Evolutionary conservation across 2,797 vertebrate genomes (phyloP).

Genomic region (Poeciliopsis turneri): DNA sequence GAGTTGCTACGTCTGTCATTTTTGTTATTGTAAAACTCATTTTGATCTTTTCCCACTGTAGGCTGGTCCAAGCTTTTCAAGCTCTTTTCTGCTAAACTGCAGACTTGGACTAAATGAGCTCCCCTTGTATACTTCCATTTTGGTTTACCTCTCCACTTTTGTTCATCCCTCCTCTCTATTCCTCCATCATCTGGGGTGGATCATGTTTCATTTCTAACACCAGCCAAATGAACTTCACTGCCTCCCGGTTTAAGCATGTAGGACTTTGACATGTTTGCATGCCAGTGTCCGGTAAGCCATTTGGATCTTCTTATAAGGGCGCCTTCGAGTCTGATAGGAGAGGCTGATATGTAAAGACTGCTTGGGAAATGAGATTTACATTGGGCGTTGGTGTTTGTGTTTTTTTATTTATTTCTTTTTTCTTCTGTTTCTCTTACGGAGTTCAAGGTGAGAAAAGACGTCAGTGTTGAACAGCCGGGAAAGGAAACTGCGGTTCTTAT

Average conservation of each 20-base stretch:
- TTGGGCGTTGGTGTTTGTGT: neutral
- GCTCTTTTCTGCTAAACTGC: neutral
- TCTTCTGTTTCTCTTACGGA: neutral
- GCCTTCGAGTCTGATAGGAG: neutral
- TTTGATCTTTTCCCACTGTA: slow-evolving; percentile 4
- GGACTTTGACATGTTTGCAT: neutral
- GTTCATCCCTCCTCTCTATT: slow-evolving; percentile 20
- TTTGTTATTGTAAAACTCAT: slow-evolving; percentile 8
- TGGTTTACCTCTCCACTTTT: slow-evolving; percentile 23
- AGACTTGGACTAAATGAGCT: neutral
- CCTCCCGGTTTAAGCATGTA: slow-evolving; percentile 18
- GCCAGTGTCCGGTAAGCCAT: neutral
- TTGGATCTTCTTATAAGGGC: neutral
- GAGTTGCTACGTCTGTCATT: neutral
- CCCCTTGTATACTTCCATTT: slow-evolving; percentile 17
- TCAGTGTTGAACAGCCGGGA: neutral
- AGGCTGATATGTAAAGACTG: neutral
- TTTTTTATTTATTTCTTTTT: neutral
- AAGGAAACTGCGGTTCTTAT: neutral
- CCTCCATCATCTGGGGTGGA: slow-evolving; percentile 35
- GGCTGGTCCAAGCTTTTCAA: neutral
- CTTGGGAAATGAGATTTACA: neutral
- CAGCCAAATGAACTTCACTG: slow-evolving; percentile 44
- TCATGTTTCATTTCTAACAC: slow-evolving; percentile 26
- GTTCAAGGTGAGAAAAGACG: neutral